Conservation (phyloP, 2,797 vertebrate species). For the Phalanger gymnotis region DNA sequence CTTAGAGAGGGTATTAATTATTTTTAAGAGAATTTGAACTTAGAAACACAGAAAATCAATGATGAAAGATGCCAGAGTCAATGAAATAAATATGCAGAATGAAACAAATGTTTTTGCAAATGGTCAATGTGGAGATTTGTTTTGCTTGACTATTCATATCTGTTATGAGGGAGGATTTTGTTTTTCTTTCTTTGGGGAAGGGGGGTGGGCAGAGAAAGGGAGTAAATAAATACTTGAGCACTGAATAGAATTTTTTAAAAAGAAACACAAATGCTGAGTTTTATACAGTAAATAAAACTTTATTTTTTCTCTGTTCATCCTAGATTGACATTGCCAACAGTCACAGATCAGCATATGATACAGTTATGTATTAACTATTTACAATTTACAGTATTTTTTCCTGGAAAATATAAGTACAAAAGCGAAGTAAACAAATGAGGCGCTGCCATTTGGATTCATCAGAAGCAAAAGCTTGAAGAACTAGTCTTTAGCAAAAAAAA, state of each 20-base stretch:
- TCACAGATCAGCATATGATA: constrained; percentile 89
- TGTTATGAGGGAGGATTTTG: not conserved
- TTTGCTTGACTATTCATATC: not conserved
- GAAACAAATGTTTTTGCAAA: not conserved
- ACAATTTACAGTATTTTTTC: constrained; percentile 93
- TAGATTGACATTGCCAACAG: constrained; percentile 89
- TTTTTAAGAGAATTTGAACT: not conserved
- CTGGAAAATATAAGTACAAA: constrained; percentile 94
- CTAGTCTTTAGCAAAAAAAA: constrained; percentile 85
- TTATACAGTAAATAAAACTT: constrained; percentile 94
- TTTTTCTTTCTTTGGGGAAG: not conserved
- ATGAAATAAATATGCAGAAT: not conserved
- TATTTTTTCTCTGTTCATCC: constrained; percentile 91
- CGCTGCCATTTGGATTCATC: constrained; percentile 87
- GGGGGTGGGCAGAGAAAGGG: not conserved
- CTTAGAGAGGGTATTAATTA: not conserved
- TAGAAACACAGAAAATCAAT: not conserved
- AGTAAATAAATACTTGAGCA: constrained; percentile 23
- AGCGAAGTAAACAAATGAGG: constrained; percentile 90
- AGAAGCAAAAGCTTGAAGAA: constrained; percentile 84
- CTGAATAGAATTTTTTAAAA: constrained; percentile 49
- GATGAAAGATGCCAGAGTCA: not conserved
- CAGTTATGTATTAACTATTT: constrained; percentile 89
- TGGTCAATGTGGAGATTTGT: not conserved
- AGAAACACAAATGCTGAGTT: constrained; percentile 51